These are phyloP conservation scores for Chrysodeixis includens DNA, from an alignment of 2,888 invertebrate genomes.

Conservation along the genomic window DNA sequence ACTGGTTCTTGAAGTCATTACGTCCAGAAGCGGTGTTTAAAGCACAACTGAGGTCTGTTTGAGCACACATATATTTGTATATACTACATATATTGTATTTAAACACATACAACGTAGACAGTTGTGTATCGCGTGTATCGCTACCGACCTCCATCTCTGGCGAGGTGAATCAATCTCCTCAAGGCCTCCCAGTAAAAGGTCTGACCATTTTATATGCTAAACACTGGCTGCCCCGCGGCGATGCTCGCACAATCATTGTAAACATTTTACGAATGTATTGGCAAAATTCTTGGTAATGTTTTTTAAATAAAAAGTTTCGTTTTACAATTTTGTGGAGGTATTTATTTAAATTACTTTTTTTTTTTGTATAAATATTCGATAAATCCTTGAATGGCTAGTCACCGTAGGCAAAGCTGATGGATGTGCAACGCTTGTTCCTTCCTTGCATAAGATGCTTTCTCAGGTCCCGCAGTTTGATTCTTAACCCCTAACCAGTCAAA, in stretches of 20 bases:
- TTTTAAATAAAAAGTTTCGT: not conserved
- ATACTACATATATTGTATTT: not conserved
- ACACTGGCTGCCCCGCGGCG: conserved; percentile 33
- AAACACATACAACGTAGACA: not conserved
- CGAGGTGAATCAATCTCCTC: conserved; percentile 84
- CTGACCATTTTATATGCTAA: conserved; percentile 67
- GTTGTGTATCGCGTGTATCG: conserved; percentile 28
- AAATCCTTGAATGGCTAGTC: no score
- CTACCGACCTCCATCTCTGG: conserved; percentile 72
- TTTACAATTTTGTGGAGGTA: not conserved
- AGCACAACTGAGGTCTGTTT: not conserved
- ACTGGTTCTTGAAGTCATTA: no score
- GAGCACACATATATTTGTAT: not conserved
- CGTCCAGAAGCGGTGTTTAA: no score
- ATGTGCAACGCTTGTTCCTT: no score
- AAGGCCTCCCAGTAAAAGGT: conserved; percentile 81
- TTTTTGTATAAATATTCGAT: no score
- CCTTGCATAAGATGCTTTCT: no score
- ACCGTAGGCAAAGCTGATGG: no score
- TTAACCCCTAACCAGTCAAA: no score
- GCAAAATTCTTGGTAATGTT: not conserved
- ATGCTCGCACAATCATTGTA: conserved; percentile 33
- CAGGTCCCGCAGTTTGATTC: no score
- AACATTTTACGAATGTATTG: conserved; percentile 25
- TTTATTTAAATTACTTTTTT: not conserved